Evolutionary conservation across 2,888 invertebrate species (phyloP).

Genomic region (Ptilodon capucinus): DNA sequence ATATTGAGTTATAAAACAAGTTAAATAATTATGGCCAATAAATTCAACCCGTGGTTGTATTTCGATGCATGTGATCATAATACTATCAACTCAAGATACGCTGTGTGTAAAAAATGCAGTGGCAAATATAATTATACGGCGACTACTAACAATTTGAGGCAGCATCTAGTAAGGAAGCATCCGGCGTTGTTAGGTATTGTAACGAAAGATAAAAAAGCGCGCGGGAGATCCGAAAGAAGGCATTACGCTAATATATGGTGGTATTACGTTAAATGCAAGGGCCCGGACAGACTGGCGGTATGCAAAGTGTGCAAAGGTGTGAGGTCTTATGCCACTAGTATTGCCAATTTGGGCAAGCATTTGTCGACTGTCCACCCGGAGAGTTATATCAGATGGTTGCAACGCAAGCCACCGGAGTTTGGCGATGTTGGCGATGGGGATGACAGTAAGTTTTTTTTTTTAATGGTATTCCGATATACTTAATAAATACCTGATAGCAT

Average conservation of each 20-base stretch:
- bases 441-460: background rate
- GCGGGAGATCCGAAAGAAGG: background rate
- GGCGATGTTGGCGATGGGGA: background rate
- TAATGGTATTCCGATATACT: too few species aligned
- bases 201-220: background rate
- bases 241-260: background rate
- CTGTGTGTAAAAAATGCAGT: background rate
- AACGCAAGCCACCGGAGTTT: background rate
- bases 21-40: too few species aligned
- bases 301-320: slow-evolving; percentile 10
- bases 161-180: background rate
- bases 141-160: background rate
- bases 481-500: too few species aligned
- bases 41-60: background rate
- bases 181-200: background rate
- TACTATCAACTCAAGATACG: background rate
- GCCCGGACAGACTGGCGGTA: background rate
- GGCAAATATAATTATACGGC: background rate
- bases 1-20: too few species aligned
- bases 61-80: background rate
- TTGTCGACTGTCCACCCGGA: slow-evolving; percentile 6
- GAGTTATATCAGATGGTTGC: background rate
- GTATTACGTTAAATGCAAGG: background rate
- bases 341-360: slow-evolving; percentile 8
- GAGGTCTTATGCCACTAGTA: slow-evolving; percentile 16